These are phyloP conservation scores for Uria lomvia DNA, from an alignment of 2,113 vertebrate genomes.

Conservation along the genomic window DNA sequence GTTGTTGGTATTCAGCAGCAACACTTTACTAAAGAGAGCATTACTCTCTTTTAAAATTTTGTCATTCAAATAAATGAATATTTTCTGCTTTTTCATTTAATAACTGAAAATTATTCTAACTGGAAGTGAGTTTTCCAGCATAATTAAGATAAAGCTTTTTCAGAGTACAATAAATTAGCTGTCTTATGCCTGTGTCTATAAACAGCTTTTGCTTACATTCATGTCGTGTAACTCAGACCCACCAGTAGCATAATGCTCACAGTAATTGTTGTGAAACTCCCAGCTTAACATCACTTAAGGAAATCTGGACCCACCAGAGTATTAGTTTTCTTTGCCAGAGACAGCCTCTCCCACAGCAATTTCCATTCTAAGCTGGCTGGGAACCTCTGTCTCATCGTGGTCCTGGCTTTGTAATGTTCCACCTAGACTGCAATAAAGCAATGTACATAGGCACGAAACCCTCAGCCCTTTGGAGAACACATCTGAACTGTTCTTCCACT, in stretches of 20 bases:
- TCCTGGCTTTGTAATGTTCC: background rate
- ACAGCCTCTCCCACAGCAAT: background rate
- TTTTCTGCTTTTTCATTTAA: constrained; percentile 25
- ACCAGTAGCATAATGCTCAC: background rate
- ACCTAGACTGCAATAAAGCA: background rate
- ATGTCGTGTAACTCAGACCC: background rate
- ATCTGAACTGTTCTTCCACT: background rate
- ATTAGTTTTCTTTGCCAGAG: background rate
- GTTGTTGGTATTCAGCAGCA: background rate
- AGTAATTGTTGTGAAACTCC: background rate
- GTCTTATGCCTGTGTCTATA: background rate
- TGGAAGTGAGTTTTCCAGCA: background rate
- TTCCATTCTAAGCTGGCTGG: background rate
- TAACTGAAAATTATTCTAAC: constrained; percentile 22
- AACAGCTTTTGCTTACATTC: background rate
- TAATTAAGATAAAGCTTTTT: constrained; percentile 28
- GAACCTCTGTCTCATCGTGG: background rate
- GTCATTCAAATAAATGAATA: background rate
- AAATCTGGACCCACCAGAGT: background rate
- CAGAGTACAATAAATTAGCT: background rate
- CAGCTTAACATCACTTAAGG: background rate
- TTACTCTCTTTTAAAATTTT: background rate
- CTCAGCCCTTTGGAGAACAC: background rate
- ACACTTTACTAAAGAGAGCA: background rate
- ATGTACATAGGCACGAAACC: background rate